Evolutionary conservation across 2,888 invertebrate species (phyloP).

Genomic region (Stenichneumon culpator): DNA sequence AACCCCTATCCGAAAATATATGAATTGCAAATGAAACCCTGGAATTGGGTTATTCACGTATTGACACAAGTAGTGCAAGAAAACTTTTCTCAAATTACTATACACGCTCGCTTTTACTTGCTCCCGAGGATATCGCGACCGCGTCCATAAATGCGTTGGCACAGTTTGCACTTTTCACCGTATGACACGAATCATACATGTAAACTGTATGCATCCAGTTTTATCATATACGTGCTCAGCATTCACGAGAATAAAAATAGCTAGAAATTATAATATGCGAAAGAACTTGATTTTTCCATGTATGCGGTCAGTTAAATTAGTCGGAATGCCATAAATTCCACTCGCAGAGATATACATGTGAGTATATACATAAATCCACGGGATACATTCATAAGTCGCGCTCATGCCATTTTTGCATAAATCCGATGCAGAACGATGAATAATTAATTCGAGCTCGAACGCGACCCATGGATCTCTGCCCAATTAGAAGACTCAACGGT

Average conservation of each 20-base stretch:
- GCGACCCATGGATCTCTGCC: constrained; percentile 57
- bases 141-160: constrained; percentile 34
- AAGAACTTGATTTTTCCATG: constrained; percentile 34
- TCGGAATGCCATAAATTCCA: constrained; percentile 44
- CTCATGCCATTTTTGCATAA: constrained; percentile 14
- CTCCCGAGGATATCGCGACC: constrained; percentile 31
- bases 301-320: constrained; percentile 39
- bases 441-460: constrained; percentile 56
- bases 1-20: too few species aligned
- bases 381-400: constrained; percentile 1
- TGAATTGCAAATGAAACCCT: too few species aligned
- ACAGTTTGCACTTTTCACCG: constrained; percentile 18
- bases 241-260: constrained; percentile 6
- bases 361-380: background rate
- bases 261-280: constrained; percentile 43
- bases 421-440: constrained; percentile 13
- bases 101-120: constrained; percentile 32
- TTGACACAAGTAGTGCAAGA: background rate
- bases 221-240: background rate
- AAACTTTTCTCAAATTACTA: constrained; percentile 40
- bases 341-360: constrained; percentile 7
- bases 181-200: background rate
- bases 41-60: background rate
- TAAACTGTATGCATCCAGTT: background rate
- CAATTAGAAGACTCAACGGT: constrained; percentile 62